phyloP scores from a whole-genome alignment of 2,797 vertebrate genomes.

The Discoglossus pictus region DNA sequence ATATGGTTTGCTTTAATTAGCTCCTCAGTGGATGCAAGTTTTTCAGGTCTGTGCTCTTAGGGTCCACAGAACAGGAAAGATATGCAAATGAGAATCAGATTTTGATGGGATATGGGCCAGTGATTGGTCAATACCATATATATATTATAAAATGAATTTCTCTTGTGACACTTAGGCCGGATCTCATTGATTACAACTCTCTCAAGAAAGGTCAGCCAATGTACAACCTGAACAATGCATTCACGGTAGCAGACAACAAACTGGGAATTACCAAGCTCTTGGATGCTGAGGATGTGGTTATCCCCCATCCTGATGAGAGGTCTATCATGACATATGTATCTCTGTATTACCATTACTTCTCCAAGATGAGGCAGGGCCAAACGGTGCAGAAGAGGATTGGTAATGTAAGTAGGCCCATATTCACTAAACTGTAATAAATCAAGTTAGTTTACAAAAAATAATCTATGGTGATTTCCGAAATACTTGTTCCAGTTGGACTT shows the following conservation, averaged over 20 bases:
- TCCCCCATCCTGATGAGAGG: constrained; percentile 80
- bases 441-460: too few species aligned
- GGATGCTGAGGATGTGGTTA: constrained; percentile 83
- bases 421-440: too few species aligned
- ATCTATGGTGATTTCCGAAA: too few species aligned
- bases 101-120: too few species aligned
- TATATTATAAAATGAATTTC: neutral
- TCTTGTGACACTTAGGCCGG: constrained; percentile 71
- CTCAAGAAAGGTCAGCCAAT: constrained; percentile 66
- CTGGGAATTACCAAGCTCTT: constrained; percentile 84
- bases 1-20: too few species aligned
- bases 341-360: constrained; percentile 88
- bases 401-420: constrained; percentile 73
- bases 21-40: too few species aligned
- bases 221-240: constrained; percentile 78
- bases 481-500: too few species aligned
- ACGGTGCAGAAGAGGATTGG: constrained; percentile 80
- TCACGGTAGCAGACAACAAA: constrained; percentile 76
- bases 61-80: too few species aligned
- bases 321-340: constrained; percentile 92
- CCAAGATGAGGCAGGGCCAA: constrained; percentile 80
- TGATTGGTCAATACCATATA: too few species aligned
- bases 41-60: too few species aligned
- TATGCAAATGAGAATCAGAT: too few species aligned
- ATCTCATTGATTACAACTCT: constrained; percentile 80